Evolutionary conservation across 2,113 vertebrate genomes (phyloP).

Genomic region (Siniperca knerii): DNA sequence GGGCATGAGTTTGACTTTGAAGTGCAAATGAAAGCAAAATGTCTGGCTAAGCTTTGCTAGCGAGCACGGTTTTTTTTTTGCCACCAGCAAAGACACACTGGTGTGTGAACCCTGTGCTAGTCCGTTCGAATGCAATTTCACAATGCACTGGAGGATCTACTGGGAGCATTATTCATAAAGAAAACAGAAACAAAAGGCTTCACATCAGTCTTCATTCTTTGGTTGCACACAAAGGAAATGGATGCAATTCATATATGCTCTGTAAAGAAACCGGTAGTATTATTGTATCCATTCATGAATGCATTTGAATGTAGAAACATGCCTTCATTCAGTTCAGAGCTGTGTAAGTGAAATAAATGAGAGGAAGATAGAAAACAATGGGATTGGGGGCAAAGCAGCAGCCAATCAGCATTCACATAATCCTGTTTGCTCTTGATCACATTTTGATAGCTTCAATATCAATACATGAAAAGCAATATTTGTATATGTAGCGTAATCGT

Average conservation of each 20-base stretch:
- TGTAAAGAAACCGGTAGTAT: background rate
- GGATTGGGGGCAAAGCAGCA: background rate
- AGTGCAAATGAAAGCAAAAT: conserved; percentile 66
- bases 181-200: conserved; percentile 33
- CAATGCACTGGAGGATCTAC: conserved; percentile 6
- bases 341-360: background rate
- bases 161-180: conserved; percentile 14
- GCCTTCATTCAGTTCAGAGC: background rate
- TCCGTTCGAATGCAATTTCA: conserved; percentile 27
- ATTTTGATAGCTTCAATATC: background rate
- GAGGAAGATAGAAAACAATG: background rate
- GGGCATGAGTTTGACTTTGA: conserved; percentile 57
- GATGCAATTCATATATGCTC: background rate
- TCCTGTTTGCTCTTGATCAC: background rate
- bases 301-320: background rate
- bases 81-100: conserved; percentile 51
- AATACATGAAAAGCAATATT: too few relatives aligned
- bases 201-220: background rate
- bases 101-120: background rate
- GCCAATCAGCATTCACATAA: background rate
- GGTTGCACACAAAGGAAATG: background rate
- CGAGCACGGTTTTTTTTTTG: conserved; percentile 21
- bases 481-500: too few relatives aligned
- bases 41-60: conserved; percentile 55
- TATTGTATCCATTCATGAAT: background rate